Evolutionary conservation across 2,797 vertebrate species (phyloP), one percentile per base, ranked within the genome.

Genomic region (Enteromius thamalakanensis): DNA sequence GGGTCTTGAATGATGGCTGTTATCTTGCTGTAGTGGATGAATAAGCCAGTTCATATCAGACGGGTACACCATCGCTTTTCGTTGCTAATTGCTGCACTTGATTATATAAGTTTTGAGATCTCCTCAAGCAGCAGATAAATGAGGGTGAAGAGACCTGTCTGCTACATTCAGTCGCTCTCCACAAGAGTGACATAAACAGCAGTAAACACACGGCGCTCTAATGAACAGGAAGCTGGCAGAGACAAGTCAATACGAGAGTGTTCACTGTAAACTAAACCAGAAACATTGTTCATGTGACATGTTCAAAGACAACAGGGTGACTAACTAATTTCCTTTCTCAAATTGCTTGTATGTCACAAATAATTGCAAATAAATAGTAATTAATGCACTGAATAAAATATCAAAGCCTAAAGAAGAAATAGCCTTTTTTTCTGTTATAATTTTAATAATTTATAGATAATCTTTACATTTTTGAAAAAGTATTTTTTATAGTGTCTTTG

Each of bases 41-140:
- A 81, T 34, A 68, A 80, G 49, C 10, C 74, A 78, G 79, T 68
- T 85, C 17, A 78, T 17, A 75, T 47, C 45, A 82, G 47, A 84
- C 19, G 32, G 19, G 77, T 55, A 70, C 51, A 51, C 49, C 76
- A 74, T 68, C 72, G 3, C 67, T 58, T 34, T 85, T 70, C 68
- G 60, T 77, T 60, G 53, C 85, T 84, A 87, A 88, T 87, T 88
- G 64, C 75, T 76, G 0, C 76, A 79, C 77, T 74, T 37, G 9
- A 67, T 84, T 84, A 80, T 82, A 60, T 80, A 79, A 68, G 32
- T 74, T 64, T 72, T 76, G 64, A 79, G 82, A 82, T 80, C 34
- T 86, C 75, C 32, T 87, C 34, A 79, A 83, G 55, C 37, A 71
- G 32, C 72, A 51, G 49, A 85, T 34, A 68, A 81, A 83, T 76